Evolutionary conservation across 1,140 invertebrate genomes (phyloP).

Genomic region (Calosoma granatense): DNA sequence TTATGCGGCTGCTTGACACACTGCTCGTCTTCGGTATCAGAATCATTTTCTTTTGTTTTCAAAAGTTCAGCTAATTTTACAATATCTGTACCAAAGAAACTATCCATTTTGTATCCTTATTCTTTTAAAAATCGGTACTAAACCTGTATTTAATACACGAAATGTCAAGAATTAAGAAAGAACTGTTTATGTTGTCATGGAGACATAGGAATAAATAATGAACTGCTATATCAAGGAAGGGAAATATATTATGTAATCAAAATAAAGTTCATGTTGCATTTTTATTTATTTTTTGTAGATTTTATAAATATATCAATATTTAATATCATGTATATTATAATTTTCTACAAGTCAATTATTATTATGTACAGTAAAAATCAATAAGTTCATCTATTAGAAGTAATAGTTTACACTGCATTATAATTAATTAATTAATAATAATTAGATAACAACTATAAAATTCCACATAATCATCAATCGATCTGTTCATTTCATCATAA

Average conservation of each 20-base stretch:
- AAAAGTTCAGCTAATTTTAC: slow-evolving; percentile 2
- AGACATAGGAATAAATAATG: no score
- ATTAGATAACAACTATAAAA: slow-evolving; percentile 9
- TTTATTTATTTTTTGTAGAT: neutral
- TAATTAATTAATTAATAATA: no score
- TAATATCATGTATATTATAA: slow-evolving; percentile 16
- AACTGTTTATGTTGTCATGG: no score
- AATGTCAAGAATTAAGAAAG: neutral
- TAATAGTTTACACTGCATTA: slow-evolving; percentile 5
- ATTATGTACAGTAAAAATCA: slow-evolving; percentile 17
- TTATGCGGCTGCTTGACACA: neutral
- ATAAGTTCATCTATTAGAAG: neutral
- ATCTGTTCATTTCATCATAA: neutral
- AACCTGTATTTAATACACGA: neutral
- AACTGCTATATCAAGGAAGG: no score
- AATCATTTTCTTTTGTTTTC: neutral
- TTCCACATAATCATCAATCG: no score
- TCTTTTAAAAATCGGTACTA: no score
- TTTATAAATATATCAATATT: slow-evolving; percentile 19
- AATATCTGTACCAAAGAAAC: neutral
- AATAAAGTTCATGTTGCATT: no score
- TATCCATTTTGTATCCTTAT: neutral
- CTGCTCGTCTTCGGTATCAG: neutral
- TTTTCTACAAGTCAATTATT: slow-evolving; percentile 14
- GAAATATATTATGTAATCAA: no score